A percentile compares a stretch with the other conserved stretches of the same genome.
These are phyloP conservation scores for Rugalucina vietnamica DNA, from an alignment of 2,888 invertebrate genomes.

Conservation along the genomic window DNA sequence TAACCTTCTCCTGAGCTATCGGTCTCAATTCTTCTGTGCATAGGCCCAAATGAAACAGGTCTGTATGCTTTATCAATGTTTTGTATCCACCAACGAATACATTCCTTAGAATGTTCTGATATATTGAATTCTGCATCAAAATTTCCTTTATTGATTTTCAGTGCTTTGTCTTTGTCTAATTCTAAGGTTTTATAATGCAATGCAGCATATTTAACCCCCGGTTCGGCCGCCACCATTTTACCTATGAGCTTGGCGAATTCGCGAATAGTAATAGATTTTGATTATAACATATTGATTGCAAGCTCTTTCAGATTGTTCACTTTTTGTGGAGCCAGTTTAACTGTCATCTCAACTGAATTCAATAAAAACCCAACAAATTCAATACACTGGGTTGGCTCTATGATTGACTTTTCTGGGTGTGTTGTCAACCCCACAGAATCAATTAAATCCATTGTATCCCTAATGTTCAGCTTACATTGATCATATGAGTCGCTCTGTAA, in stretches of 20 bases:
- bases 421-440: not conserved
- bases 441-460: not conserved
- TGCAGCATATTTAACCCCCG: conserved; percentile 43
- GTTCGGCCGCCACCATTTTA: conserved; percentile 44
- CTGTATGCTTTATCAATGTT: conserved; percentile 28
- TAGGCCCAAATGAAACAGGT: not conserved
- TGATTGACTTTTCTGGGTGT: conserved; percentile 9
- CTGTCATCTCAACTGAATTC: not conserved
- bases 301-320: not conserved
- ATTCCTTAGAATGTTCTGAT: conserved; percentile 1
- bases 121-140: not conserved
- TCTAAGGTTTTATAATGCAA: conserved; percentile 36
- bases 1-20: conserved; percentile 28
- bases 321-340: not conserved
- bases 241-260: conserved; percentile 40
- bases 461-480: not conserved
- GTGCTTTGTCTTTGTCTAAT: not conserved
- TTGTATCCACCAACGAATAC: conserved; percentile 47
- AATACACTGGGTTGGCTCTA: not conserved
- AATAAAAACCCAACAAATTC: not conserved
- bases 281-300: not conserved
- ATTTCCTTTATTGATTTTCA: not conserved
- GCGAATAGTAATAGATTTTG: not conserved
- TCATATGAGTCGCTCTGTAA: conserved; percentile 4
- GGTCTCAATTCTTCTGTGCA: conserved; percentile 6